Evolutionary conservation across 1,140 invertebrate genomes (phyloP).

Genomic region (Olivierus martensii): DNA sequence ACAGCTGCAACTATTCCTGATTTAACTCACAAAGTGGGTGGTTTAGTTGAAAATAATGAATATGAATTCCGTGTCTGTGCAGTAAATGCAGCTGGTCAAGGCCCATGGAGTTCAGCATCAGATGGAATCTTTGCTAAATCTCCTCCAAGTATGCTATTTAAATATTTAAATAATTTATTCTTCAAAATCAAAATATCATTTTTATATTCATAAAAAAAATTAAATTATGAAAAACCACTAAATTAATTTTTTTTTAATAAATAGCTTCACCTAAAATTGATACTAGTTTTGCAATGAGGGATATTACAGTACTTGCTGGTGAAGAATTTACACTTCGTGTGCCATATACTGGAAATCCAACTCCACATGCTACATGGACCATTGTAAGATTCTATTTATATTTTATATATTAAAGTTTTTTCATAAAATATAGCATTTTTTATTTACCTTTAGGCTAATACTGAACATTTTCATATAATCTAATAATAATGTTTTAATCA

Average conservation of each 20-base stretch:
- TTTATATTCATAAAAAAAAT: too few species aligned
- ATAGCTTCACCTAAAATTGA: conserved; percentile 69
- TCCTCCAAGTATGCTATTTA: conserved; percentile 54
- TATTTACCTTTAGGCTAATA: too few species aligned
- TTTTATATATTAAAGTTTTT: neutral
- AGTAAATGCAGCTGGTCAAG: conserved; percentile 42
- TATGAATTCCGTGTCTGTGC: conserved; percentile 96
- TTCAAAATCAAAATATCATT: too few species aligned
- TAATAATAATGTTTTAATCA: too few species aligned
- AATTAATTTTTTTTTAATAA: too few species aligned
- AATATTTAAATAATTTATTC: too few species aligned
- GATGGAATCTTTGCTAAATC: conserved; percentile 77
- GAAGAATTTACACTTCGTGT: conserved; percentile 92
- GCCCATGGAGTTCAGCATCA: conserved; percentile 91
- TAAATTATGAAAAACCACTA: too few species aligned
- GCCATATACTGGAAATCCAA: conserved; percentile 77
- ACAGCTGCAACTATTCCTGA: conserved; percentile 67
- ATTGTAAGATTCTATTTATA: conserved; percentile 32
- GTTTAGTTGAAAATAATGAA: conserved; percentile 83
- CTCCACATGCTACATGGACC: conserved; percentile 73
- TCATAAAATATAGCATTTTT: too few species aligned
- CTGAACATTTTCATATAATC: too few species aligned
- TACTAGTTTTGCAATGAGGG: conserved; percentile 77
- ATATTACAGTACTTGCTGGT: conserved; percentile 88
- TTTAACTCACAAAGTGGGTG: conserved; percentile 56